Conservation (phyloP, 2,797 vertebrate species). For the Spinus pinus region DNA sequence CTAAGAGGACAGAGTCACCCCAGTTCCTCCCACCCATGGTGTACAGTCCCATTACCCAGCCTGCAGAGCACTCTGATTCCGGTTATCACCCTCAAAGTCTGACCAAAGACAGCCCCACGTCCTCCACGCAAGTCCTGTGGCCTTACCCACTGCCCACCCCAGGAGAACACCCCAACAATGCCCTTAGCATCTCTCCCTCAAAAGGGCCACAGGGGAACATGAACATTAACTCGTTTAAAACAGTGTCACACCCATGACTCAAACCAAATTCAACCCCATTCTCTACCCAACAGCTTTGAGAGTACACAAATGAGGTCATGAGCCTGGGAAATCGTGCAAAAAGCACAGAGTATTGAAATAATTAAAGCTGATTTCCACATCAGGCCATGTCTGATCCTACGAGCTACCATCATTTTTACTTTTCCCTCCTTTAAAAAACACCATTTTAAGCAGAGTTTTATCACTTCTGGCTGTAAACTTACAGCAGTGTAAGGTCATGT, state of each 20-base stretch:
- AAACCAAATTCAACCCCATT: background rate
- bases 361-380: background rate
- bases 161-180: background rate
- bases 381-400: background rate
- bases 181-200: background rate
- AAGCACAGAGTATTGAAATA: background rate
- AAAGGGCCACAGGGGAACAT: background rate
- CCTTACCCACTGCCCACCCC: background rate
- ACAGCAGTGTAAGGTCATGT: background rate
- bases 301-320: background rate
- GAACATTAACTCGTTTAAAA: background rate
- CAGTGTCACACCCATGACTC: background rate
- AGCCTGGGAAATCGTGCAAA: background rate
- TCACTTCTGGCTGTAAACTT: background rate
- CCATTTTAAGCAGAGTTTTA: background rate
- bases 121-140: background rate
- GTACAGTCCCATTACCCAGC: rapidly evolving
- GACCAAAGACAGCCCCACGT: background rate
- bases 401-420: background rate
- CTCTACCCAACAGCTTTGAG: background rate
- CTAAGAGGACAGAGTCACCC: too few relatives aligned
- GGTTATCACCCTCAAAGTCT: rapidly evolving
- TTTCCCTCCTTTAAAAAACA: background rate
- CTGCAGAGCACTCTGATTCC: background rate
- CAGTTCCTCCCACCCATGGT: rapidly evolving